Evolutionary conservation across 2,888 invertebrate species (phyloP).

Genomic region (Drepana falcataria): DNA sequence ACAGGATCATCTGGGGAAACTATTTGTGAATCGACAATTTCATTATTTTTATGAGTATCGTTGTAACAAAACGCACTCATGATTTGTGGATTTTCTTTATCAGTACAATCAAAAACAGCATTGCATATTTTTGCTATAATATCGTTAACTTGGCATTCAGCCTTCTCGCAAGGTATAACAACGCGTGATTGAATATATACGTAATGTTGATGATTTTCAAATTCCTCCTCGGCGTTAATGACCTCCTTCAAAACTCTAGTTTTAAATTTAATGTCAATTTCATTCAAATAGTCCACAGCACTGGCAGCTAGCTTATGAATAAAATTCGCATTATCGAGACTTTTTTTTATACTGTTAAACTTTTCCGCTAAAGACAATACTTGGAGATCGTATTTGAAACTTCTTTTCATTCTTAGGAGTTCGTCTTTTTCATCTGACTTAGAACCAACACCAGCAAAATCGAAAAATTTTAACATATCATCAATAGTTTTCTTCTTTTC

Average conservation of each 20-base stretch:
- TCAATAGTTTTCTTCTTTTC: constrained; percentile 67
- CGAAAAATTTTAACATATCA: constrained; percentile 61
- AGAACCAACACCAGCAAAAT: constrained; percentile 45
- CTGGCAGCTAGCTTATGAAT: constrained; percentile 42
- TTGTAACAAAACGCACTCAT: constrained; percentile 71
- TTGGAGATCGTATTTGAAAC: constrained; percentile 45
- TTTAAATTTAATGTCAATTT: constrained; percentile 46
- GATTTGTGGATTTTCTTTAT: constrained; percentile 59
- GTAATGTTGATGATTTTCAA: constrained; percentile 41
- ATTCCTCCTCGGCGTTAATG: constrained; percentile 52
- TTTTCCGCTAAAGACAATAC: constrained; percentile 41
- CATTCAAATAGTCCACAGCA: constrained; percentile 55
- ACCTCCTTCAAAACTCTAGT: constrained; percentile 46
- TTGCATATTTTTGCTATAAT: constrained; percentile 71
- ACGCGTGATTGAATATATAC: constrained; percentile 51
- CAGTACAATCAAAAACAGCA: constrained; percentile 63
- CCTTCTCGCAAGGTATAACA: constrained; percentile 43
- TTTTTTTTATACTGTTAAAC: constrained; percentile 43
- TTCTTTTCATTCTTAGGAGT: constrained; percentile 42
- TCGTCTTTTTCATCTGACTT: constrained; percentile 18
- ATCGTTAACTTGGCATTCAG: constrained; percentile 43
- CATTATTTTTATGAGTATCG: constrained; percentile 28
- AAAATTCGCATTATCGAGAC: constrained; percentile 44
- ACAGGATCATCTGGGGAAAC: constrained; percentile 45
- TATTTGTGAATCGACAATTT: constrained; percentile 21